Evolutionary conservation across 2,113 vertebrate species (phyloP), one percentile per base, ranked within the genome.

Genomic region (Acrocephalus arundinaceus): DNA sequence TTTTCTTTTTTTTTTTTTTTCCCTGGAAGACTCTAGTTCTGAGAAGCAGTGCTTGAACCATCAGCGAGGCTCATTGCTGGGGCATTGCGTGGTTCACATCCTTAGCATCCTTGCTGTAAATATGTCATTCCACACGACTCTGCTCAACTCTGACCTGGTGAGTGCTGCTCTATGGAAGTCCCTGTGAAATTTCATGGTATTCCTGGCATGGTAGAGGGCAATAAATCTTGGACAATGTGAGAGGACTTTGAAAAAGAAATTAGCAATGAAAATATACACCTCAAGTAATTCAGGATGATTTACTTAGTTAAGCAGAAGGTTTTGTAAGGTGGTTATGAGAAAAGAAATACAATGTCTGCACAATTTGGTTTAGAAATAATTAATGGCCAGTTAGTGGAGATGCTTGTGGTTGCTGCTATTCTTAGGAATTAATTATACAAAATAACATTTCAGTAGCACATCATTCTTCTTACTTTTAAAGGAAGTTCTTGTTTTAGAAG

Each of bases 71-170:
- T 7, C 2, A 6, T 81, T 81, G 78, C 82, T 83, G 8, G 1
- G 15, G 46, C 55, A 17, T 58, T 58, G 65, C 45, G 1, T 41
- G 62, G 86, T 43, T 94, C 68, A 66, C 72, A 51, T 88, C 91
- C 73, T 71, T n/a, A 90, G 84, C 76, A 91, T 94, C 94, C 81
- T 62, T 66, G 39, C 35, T 94, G 35, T 46, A 66, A 83, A 25
- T 55, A 43, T 19, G 51, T 95, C 96, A 86, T 37, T 82, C 1
- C 4, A 7, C 78, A 18, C 8, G 1, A 49, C 52, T 72, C 62
- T 77, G 92, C 73, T 92, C 86, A 93, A 92, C 96, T 90, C 91
- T 96, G 94, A 86, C 93, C 94, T 8, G 86, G 76, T 86, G 89
- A 96, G 11, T 35, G 80, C 84, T 84, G 90, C 35, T 51, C 85